Conservation (phyloP, 2,797 vertebrate genomes). For the Hapalemur alaotrensis region DNA sequence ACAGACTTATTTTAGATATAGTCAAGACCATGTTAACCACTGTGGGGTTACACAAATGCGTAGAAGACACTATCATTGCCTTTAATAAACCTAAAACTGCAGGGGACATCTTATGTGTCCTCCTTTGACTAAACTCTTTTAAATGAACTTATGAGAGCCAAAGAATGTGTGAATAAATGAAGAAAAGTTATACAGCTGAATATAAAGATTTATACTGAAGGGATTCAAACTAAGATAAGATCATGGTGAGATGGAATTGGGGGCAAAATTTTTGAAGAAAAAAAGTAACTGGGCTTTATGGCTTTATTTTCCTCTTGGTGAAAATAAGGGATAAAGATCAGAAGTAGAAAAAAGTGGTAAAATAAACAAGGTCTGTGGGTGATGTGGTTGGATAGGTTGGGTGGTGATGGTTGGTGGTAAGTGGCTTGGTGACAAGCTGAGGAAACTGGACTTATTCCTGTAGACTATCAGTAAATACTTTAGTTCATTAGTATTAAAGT, state of each 20-base stretch:
- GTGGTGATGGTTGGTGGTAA: background rate
- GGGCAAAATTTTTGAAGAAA: background rate
- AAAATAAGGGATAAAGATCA: background rate
- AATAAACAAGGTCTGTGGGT: background rate
- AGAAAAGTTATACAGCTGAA: background rate
- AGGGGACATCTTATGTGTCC: background rate
- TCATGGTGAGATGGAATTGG: background rate
- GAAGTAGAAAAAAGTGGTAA: background rate
- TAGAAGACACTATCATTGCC: background rate
- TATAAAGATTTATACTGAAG: background rate
- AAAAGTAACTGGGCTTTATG: background rate
- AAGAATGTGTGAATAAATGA: background rate
- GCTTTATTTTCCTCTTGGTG: conserved; percentile 31
- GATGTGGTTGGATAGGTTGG: background rate
- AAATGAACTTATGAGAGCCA: background rate
- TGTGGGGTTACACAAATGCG: background rate
- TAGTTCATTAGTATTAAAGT: background rate
- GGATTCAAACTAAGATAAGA: background rate
- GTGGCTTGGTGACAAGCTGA: background rate
- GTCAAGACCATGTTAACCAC: background rate
- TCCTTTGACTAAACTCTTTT: background rate
- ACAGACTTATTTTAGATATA: background rate
- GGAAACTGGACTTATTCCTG: background rate
- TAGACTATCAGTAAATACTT: background rate
- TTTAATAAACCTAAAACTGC: background rate